Evolutionary conservation across 2,113 vertebrate genomes (phyloP).

Genomic region (Nestor notabilis): DNA sequence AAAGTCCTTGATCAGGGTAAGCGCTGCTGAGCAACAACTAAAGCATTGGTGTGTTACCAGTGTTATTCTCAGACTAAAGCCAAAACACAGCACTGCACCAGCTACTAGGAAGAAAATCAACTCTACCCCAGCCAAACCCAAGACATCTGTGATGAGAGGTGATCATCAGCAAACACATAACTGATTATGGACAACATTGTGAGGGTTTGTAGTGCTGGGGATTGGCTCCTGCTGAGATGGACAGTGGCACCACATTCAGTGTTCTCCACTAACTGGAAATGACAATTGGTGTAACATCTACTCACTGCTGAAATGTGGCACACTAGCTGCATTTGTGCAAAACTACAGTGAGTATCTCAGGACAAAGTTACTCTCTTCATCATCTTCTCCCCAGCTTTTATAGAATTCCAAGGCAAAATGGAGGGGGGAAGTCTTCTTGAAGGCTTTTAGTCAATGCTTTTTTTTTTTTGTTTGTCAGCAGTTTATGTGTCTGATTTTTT

Average conservation of each 20-base stretch:
- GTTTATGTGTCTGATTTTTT: neutral
- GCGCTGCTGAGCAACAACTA: neutral
- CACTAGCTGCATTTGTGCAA: neutral
- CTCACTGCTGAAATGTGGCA: neutral
- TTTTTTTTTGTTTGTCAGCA: neutral
- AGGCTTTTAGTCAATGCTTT: neutral
- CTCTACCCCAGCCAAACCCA: neutral
- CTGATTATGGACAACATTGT: neutral
- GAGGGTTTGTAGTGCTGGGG: neutral
- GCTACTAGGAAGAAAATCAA: neutral
- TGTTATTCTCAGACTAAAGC: neutral
- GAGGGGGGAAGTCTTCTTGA: neutral
- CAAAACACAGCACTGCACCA: neutral
- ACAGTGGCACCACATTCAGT: neutral
- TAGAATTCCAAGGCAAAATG: neutral
- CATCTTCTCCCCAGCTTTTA: neutral
- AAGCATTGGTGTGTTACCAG: neutral
- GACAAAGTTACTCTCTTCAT: neutral
- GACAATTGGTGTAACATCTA: neutral
- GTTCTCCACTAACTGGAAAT: neutral
- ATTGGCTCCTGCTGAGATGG: neutral
- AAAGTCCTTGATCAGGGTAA: neutral
- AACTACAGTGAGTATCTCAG: neutral
- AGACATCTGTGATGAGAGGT: neutral
- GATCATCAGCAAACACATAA: neutral